Evolutionary conservation across 37 sponge, comb jelly and placozoan genomes (phyloP).

Genomic region (Mnemiopsis leidyi): DNA sequence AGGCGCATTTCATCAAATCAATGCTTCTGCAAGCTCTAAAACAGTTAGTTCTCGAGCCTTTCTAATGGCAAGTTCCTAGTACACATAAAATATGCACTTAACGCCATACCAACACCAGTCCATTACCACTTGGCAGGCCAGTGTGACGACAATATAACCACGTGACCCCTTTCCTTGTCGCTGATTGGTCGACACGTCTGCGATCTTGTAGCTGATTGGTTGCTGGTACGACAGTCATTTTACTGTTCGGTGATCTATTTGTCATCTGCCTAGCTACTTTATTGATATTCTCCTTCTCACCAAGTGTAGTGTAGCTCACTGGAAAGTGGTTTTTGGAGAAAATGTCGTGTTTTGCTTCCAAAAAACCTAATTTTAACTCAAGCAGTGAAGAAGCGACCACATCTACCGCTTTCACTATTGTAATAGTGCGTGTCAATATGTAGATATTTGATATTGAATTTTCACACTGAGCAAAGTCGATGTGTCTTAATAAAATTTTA

Average conservation of each 20-base stretch:
- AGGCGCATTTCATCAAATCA: not conserved
- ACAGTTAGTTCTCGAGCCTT: not conserved
- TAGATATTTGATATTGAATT: too few species aligned
- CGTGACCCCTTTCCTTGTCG: not conserved
- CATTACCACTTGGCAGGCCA: not conserved
- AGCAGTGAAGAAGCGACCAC: too few species aligned
- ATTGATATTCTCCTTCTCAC: not conserved
- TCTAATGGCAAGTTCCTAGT: not conserved
- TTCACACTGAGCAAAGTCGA: too few species aligned
- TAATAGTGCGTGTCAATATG: too few species aligned
- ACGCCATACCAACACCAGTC: not conserved
- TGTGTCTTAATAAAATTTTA: too few species aligned
- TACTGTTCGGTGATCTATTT: not conserved
- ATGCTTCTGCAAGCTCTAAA: not conserved
- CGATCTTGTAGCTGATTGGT: not conserved
- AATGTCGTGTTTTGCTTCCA: not conserved
- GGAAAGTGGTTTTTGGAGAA: not conserved
- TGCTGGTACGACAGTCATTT: not conserved
- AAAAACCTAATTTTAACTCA: not conserved
- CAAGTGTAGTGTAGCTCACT: not conserved
- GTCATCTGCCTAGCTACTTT: not conserved
- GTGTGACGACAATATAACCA: not conserved
- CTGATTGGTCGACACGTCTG: not conserved
- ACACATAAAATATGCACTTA: not conserved
- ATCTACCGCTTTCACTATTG: too few species aligned